Conservation (phyloP, 2,888 invertebrate species). For the Meloe dianella region DNA sequence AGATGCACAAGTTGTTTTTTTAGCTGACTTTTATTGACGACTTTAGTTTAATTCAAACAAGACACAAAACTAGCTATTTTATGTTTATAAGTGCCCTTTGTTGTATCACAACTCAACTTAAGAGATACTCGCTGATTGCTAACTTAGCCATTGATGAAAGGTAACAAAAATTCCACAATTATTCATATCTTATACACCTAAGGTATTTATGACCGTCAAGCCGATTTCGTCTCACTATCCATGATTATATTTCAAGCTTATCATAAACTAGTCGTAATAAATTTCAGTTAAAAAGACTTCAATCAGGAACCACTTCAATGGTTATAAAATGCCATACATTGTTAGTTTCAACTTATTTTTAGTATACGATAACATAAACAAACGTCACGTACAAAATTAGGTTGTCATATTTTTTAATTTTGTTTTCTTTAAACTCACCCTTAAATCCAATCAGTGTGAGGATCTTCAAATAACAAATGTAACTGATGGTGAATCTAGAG, state of each 20-base stretch:
- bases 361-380: slow-evolving; percentile 11
- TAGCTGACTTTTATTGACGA: too few relatives aligned
- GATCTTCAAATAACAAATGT: not conserved
- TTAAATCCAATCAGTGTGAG: not conserved
- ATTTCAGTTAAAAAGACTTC: slow-evolving; percentile 20
- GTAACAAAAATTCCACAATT: too few relatives aligned
- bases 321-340: slow-evolving; percentile 18
- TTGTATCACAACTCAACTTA: too few relatives aligned
- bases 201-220: slow-evolving; percentile 13
- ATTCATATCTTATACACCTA: too few relatives aligned
- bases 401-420: not conserved
- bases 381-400: not conserved
- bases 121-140: too few relatives aligned
- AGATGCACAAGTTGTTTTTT: too few relatives aligned
- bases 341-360: slow-evolving; percentile 22
- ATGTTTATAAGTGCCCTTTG: too few relatives aligned
- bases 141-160: too few relatives aligned
- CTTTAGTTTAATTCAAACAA: too few relatives aligned
- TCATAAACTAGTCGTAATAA: slow-evolving; percentile 21
- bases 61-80: too few relatives aligned
- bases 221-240: not conserved
- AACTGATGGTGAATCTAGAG: slow-evolving; percentile 16
- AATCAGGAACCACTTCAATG: slow-evolving; percentile 22
- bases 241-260: slow-evolving; percentile 18
- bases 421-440: not conserved